Base-by-base conservation (phyloP, 2,888 invertebrate genomes). In the Dicranocentrus wangi region DNA sequence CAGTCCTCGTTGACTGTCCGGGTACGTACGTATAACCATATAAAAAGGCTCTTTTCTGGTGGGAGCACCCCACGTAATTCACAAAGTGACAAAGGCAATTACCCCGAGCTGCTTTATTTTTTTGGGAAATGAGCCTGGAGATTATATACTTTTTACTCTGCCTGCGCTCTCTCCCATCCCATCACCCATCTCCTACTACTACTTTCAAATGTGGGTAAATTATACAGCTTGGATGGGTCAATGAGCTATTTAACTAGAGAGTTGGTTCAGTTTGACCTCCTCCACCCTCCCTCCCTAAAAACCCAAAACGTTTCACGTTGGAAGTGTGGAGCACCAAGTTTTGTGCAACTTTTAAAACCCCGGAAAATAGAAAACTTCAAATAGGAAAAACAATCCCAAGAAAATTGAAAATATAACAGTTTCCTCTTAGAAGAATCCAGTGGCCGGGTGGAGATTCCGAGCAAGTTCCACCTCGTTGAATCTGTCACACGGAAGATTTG, bases 21-120 rank as follows among this genome's bases (percentile, higher is more conserved):
- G 51, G 51, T 51, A 19, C 8, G 17, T 7, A 3, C 5, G 51
- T n/a, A n/a, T n/a, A n/a, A n/a, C n/a, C n/a, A n/a, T n/a, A n/a
- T n/a, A n/a, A n/a, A n/a, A n/a, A n/a, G n/a, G n/a, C n/a, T n/a
- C n/a, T n/a, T n/a, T n/a, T n/a, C n/a, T n/a, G n/a, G n/a, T n/a
- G n/a, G 8, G 58, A 58, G 13, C 39, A 39, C 39, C 5, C 39
- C 7, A 39, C 39, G 39, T 70, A 80, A 73, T 72, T 80, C 73
- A 80, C 71, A 71, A 79, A 80, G 80, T 80, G 80, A 80, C 80
- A 80, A 72, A 80, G 80, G 80, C 80, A 80, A 80, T 80, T 80
- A 73, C 80, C 80, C 80, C 72, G 73, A 73, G 60, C 80, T 79
- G 28, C 65, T 65, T 28, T 71, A 60, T 39, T 77, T 61, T 39